Evolutionary conservation across 2,113 vertebrate genomes (phyloP).

Genomic region (Coracopsis vasa): DNA sequence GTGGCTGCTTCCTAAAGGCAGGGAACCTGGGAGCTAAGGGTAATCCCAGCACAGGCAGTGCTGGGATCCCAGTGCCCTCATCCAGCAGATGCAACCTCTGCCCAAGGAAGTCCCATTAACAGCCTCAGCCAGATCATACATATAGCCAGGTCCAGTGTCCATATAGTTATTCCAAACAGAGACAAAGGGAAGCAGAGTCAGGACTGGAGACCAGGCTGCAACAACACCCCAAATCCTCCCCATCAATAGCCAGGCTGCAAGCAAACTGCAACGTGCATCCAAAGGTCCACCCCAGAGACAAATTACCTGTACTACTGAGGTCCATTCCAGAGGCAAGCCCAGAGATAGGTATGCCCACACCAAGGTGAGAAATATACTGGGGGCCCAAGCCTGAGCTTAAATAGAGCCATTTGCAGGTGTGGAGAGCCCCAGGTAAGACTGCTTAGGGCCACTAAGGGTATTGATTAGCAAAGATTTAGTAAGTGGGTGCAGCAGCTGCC

Average conservation of each 20-base stretch:
- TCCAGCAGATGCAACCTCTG: fast-evolving
- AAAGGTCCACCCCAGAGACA: neutral
- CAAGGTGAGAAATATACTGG: fast-evolving
- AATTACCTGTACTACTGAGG: fast-evolving
- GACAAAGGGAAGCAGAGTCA: neutral
- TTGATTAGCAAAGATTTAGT: neutral
- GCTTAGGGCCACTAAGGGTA: neutral
- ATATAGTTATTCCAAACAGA: neutral
- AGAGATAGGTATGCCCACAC: fast-evolving
- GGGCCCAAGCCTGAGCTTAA: neutral
- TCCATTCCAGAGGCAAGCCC: fast-evolving
- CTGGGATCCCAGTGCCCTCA: neutral
- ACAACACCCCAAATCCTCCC: neutral
- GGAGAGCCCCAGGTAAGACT: neutral
- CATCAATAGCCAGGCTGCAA: neutral
- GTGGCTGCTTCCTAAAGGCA: neutral
- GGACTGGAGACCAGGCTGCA: neutral
- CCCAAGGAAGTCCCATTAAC: too few species aligned
- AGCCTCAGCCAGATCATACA: neutral
- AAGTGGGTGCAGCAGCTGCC: neutral
- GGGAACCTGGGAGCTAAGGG: neutral
- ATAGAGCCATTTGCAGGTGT: fast-evolving
- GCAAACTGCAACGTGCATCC: fast-evolving
- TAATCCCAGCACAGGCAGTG: neutral
- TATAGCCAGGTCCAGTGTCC: fast-evolving